phyloP scores from a whole-genome alignment of 2,888 invertebrate species.

The Lacanobia oleracea region DNA sequence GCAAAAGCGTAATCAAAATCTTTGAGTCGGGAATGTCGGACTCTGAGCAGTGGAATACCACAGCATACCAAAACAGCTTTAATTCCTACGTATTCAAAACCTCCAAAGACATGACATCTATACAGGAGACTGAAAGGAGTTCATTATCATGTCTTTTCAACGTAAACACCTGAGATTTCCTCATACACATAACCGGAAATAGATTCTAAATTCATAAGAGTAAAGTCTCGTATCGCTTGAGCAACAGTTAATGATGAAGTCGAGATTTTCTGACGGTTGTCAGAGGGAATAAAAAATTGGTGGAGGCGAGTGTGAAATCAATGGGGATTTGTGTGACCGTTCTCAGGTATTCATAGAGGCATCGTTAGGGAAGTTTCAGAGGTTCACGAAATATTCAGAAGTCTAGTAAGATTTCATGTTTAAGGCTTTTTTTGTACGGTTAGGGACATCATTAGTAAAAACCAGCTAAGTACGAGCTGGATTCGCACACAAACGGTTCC shows the following conservation, averaged over 20 bases:
- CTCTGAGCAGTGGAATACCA: constrained; percentile 54
- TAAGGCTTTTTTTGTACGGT: not conserved
- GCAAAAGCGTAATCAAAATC: constrained; percentile 8
- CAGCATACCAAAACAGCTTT: constrained; percentile 69
- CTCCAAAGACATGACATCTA: constrained; percentile 69
- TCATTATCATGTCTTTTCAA: constrained; percentile 80
- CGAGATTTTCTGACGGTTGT: constrained; percentile 55
- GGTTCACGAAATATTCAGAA: constrained; percentile 8
- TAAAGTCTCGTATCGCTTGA: constrained; percentile 47
- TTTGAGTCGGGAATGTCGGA: not conserved
- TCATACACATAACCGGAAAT: constrained; percentile 11
- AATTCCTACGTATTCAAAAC: constrained; percentile 72
- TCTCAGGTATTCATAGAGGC: constrained; percentile 50
- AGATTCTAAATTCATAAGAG: not conserved
- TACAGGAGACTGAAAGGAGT: constrained; percentile 72
- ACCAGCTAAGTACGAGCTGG: too few species aligned
- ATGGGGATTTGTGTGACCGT: constrained; percentile 62
- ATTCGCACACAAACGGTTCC: too few species aligned
- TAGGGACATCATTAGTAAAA: not conserved
- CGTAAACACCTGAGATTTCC: constrained; percentile 74
- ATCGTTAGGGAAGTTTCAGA: constrained; percentile 45
- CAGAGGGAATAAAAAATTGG: constrained; percentile 65
- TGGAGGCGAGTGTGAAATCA: constrained; percentile 60
- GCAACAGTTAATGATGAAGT: constrained; percentile 61
- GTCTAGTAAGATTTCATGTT: not conserved